Evolutionary conservation across 2,797 vertebrate species (phyloP), one percentile per base, ranked within the genome.

Genomic region (Catostomus latipinnis): DNA sequence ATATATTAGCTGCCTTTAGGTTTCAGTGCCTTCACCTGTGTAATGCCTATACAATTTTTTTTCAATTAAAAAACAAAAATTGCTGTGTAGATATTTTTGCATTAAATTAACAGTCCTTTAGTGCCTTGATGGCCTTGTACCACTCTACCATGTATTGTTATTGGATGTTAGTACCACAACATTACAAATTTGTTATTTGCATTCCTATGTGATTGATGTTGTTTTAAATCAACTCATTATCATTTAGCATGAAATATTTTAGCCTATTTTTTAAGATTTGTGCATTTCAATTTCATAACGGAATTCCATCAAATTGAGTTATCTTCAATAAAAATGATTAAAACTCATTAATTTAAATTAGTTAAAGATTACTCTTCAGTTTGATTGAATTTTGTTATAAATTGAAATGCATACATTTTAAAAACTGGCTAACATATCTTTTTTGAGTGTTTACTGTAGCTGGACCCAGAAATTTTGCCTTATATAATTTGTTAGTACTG

Each of bases 11-110:
- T 82, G 78, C 84, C 56, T 82, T 82, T 81, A 80, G 12, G 82
- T 86, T 80, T 77, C 74, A 83, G 88, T 92, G 92, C 89, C 90
- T 93, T 91, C 87, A 74, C 86, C 81, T 86, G 46, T 83, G 77
- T 79, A 46, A 85, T 68, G 66, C 62, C 71, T 68, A 73, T 79
- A 45, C 10, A 43, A 34, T 80, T 66, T 78, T 34, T 34, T 60
- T 62, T 48, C 22, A 22, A 1, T 22, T 22, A 22, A 22, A 22
- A 22, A 22, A 22, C 57, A 22, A 1, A 22, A 78, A 71, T 34
- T 34, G 34, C 72, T 74, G 18, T 70, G 22, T 69, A 78, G 52
- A 54, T 74, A 70, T 74, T 74, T 71, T 78, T 72, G 63, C 50
- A 58, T 34, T 52, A 53, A 74, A 1, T 45, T 61, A 49, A 53